These are phyloP conservation scores for Rhombomys opimus DNA, from an alignment of 2,113 vertebrate genomes.

Conservation along the genomic window DNA sequence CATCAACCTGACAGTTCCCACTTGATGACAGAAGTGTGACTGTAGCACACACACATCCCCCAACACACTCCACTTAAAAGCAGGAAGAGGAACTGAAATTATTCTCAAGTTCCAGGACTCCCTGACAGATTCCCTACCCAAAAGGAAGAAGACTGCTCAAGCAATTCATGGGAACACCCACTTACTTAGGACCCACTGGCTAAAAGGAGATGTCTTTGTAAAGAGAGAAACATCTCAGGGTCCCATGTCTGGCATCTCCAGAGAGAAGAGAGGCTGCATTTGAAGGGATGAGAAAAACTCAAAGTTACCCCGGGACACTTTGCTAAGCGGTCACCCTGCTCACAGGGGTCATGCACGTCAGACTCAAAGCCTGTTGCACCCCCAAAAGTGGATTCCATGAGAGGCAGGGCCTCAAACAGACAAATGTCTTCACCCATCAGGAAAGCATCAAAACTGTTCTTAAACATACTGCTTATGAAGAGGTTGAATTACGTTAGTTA, in stretches of 20 bases:
- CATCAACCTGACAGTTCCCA: not conserved
- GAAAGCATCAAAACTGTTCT: not conserved
- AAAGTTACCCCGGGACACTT: rapidly evolving
- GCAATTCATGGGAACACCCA: not conserved
- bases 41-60: not conserved
- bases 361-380: not conserved
- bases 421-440: not conserved
- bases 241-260: not conserved
- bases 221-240: not conserved
- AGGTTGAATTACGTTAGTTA: not conserved
- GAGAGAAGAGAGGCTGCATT: not conserved
- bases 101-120: not conserved
- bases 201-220: not conserved
- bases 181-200: not conserved
- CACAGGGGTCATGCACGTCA: not conserved
- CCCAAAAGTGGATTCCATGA: not conserved
- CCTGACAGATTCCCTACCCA: not conserved
- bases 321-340: not conserved
- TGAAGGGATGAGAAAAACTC: not conserved
- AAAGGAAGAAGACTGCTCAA: not conserved
- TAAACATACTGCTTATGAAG: not conserved
- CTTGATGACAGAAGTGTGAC: not conserved
- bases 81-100: not conserved
- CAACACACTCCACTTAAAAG: not conserved
- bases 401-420: not conserved